These are phyloP conservation scores for Cosmia pyralina DNA, from an alignment of 2,888 invertebrate species.

Conservation along the genomic window DNA sequence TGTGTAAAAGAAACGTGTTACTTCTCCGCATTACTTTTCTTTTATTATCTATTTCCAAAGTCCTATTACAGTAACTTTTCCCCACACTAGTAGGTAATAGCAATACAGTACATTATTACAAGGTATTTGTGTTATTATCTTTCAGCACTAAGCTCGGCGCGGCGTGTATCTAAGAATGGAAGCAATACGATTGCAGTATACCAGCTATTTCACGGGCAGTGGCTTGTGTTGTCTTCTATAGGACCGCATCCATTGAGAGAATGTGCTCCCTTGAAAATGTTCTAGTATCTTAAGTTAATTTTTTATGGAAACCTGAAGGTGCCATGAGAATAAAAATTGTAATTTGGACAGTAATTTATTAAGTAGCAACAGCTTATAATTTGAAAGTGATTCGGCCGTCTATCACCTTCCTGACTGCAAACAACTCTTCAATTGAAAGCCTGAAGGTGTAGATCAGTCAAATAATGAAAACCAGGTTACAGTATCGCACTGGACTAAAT, in stretches of 20 bases:
- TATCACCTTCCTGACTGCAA: neutral
- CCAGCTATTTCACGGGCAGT: slow-evolving; percentile 71
- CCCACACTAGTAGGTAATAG: slow-evolving; percentile 10
- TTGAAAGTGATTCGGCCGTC: too few relatives aligned
- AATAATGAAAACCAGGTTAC: neutral
- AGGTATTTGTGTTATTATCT: slow-evolving; percentile 61
- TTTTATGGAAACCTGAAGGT: too few relatives aligned
- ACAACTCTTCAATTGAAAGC: neutral
- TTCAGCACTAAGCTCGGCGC: slow-evolving; percentile 49
- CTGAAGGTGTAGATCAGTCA: neutral
- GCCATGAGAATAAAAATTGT: too few relatives aligned
- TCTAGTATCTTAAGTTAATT: neutral
- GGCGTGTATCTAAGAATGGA: slow-evolving; percentile 62
- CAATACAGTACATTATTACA: slow-evolving; percentile 45
- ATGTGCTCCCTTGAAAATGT: neutral
- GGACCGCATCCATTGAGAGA: slow-evolving; percentile 49
- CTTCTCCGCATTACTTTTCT: neutral
- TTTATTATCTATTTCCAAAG: slow-evolving; percentile 12
- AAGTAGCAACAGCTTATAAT: neutral
- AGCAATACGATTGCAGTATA: slow-evolving; percentile 64
- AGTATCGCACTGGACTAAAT: neutral
- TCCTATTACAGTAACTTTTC: slow-evolving; percentile 23
- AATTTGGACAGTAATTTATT: neutral
- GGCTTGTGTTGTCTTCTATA: slow-evolving; percentile 61
- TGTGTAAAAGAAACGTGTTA: neutral